Evolutionary conservation across 2,113 vertebrate genomes (phyloP).

Genomic region (Clarias batrachus): DNA sequence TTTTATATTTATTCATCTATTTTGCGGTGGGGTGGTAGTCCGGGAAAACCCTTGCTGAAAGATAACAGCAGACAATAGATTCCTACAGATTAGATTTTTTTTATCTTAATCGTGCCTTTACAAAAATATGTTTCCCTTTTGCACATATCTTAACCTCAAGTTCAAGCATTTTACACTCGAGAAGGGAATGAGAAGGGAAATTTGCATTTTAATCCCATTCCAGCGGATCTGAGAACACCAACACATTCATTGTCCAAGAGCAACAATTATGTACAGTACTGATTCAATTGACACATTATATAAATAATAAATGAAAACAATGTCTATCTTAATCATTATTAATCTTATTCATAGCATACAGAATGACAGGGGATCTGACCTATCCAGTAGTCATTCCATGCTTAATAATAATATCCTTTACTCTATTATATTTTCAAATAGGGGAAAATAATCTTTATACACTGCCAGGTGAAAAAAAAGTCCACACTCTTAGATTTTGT

Average conservation of each 20-base stretch:
- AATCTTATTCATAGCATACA: too few species aligned
- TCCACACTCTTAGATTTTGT: too few species aligned
- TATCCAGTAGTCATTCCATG: neutral
- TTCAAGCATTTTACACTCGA: neutral
- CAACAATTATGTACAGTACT: neutral
- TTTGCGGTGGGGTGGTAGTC: neutral
- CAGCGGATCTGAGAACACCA: neutral
- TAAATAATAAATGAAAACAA: neutral
- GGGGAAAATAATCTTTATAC: neutral
- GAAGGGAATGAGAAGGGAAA: too few species aligned
- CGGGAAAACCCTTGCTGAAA: neutral
- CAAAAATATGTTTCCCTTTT: neutral
- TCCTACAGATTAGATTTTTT: too few species aligned
- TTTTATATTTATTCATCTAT: neutral
- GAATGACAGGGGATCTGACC: too few species aligned
- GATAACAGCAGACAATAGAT: neutral
- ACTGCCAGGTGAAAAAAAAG: neutral
- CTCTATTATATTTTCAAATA: neutral
- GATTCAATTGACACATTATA: neutral
- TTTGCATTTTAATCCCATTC: neutral
- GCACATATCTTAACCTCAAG: neutral
- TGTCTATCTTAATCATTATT: neutral
- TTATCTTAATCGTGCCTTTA: neutral
- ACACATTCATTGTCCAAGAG: neutral
- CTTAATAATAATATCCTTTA: neutral